Evolutionary conservation across 1,140 invertebrate genomes (phyloP).

Genomic region (Macrotrachela quadricornifera): DNA sequence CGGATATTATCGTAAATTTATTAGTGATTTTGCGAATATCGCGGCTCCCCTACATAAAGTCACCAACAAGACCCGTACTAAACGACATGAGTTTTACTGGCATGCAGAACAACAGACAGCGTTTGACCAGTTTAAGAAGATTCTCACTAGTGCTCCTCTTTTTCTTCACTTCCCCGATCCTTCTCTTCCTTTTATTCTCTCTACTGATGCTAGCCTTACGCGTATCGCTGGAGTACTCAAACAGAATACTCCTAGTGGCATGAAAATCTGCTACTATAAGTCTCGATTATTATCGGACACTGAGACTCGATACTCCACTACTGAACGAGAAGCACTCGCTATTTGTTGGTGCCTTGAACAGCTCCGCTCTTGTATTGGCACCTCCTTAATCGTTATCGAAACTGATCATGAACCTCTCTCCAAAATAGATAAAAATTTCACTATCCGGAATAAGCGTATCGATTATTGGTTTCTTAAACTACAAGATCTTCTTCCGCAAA

Average conservation of each 20-base stretch:
- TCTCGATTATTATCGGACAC: not conserved
- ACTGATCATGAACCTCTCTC: too few relatives aligned
- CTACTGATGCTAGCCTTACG: constrained; percentile 11
- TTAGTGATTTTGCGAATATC: constrained; percentile 13
- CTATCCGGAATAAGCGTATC: too few relatives aligned
- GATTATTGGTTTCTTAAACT: too few relatives aligned
- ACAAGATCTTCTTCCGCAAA: too few relatives aligned
- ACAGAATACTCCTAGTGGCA: constrained; percentile 3
- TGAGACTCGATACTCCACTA: constrained; percentile 14
- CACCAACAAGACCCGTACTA: not conserved
- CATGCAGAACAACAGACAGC: not conserved
- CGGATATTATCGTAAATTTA: constrained; percentile 16
- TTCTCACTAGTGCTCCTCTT: constrained; percentile 1
- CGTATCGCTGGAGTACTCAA: constrained; percentile 13
- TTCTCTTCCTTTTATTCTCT: constrained; percentile 10
- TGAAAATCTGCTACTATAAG: constrained; percentile 6
- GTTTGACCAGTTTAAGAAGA: constrained; percentile 11
- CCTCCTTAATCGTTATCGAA: too few relatives aligned
- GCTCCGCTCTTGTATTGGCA: too few relatives aligned
- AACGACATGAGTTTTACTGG: constrained; percentile 1
- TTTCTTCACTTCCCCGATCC: constrained; percentile 11
- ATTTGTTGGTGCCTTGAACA: not conserved
- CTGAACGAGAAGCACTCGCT: constrained; percentile 14
- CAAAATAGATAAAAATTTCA: too few relatives aligned
- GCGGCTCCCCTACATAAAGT: constrained; percentile 12